Evolutionary conservation across 1,140 invertebrate species (phyloP).

Genomic region (Drosophila sucinea): DNA sequence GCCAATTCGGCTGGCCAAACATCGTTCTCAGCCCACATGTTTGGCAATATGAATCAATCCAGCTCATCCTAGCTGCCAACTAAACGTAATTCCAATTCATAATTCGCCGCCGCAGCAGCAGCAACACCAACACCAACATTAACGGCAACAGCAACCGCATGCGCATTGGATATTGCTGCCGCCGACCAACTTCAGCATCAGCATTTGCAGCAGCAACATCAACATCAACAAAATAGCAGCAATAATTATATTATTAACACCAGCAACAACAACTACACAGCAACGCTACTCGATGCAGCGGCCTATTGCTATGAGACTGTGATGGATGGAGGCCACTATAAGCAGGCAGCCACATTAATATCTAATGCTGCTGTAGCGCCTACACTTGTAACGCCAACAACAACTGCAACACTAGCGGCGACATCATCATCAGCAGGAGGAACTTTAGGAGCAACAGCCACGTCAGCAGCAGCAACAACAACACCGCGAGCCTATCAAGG

Average conservation of each 20-base stretch:
- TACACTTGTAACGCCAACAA: conserved; percentile 24
- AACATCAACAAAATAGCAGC: conserved; percentile 30
- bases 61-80: conserved; percentile 89
- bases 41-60: conserved; percentile 91
- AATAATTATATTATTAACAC: conserved; percentile 33
- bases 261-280: conserved; percentile 48
- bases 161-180: not conserved
- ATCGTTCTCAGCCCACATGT: conserved; percentile 89
- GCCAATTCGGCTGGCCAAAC: conserved; percentile 83
- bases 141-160: conserved; percentile 5
- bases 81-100: conserved; percentile 83
- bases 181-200: conserved; percentile 10
- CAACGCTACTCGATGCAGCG: conserved; percentile 59
- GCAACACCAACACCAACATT: conserved; percentile 32
- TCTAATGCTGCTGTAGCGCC: conserved; percentile 8
- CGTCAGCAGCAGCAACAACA: conserved; percentile 24
- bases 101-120: conserved; percentile 71
- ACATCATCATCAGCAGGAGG: conserved; percentile 12
- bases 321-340: conserved; percentile 53
- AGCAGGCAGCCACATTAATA: conserved; percentile 20
- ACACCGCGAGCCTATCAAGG: conserved; percentile 61
- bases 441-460: conserved; percentile 19
- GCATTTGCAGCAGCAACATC: conserved; percentile 33
- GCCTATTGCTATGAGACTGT: conserved; percentile 68
- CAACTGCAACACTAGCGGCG: conserved; percentile 28